A percentile compares a stretch with the other conserved stretches of the same genome.
phyloP scores from a whole-genome alignment of 2,888 invertebrate genomes.

The Amorpha juglandis region DNA sequence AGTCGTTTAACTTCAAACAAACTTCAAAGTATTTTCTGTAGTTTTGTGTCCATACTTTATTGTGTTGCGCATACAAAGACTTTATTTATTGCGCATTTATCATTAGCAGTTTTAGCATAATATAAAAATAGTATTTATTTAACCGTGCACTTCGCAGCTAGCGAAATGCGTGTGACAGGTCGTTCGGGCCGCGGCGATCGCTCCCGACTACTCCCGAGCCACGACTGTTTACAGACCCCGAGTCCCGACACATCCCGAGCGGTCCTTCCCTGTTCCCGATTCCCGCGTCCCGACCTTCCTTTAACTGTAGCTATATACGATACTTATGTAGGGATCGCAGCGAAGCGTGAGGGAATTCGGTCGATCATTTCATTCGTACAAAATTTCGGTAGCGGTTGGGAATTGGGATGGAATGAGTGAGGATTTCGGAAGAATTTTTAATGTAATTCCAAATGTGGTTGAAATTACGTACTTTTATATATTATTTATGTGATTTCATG shows the following conservation, averaged over 20 bases:
- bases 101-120: too few relatives aligned
- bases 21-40: too few relatives aligned
- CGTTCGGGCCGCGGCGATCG: neutral
- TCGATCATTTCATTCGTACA: neutral
- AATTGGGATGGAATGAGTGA: neutral
- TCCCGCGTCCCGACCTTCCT: neutral
- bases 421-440: neutral
- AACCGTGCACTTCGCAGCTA: too few relatives aligned
- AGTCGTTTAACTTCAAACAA: too few relatives aligned
- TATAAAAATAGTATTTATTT: too few relatives aligned
- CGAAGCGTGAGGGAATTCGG: neutral
- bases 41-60: too few relatives aligned
- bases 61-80: too few relatives aligned
- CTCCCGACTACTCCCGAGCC: neutral
- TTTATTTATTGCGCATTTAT: too few relatives aligned
- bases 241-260: neutral
- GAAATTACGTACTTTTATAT: neutral
- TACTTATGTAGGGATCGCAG: neutral
- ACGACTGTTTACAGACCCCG: neutral
- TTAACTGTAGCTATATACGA: neutral
- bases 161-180: too few relatives aligned
- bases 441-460: neutral
- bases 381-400: neutral
- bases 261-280: neutral
- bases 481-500: too few relatives aligned